Conservation (phyloP, 2,888 invertebrate species). For the Apotomis turbidana region DNA sequence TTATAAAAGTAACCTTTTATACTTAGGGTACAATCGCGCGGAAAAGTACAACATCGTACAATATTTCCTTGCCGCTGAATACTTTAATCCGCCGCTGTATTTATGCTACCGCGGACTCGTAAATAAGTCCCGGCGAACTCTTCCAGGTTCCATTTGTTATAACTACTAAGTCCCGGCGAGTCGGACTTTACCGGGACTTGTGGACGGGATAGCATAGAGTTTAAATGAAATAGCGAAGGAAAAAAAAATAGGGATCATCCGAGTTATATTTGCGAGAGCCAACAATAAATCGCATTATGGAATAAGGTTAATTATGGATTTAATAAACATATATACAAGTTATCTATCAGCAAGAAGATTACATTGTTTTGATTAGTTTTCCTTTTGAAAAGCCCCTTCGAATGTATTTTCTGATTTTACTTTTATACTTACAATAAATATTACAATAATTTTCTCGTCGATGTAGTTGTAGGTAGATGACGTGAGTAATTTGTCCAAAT, state of each 20-base stretch:
- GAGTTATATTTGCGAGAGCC: not conserved
- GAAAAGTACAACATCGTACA: constrained; percentile 54
- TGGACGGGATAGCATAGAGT: constrained; percentile 47
- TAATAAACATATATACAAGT: too few species aligned
- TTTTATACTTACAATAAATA: too few species aligned
- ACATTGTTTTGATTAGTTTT: too few species aligned
- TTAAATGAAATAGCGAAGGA: constrained; percentile 26
- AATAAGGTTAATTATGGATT: too few species aligned
- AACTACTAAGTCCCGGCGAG: constrained; percentile 65
- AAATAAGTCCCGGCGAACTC: constrained; percentile 69
- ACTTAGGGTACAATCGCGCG: constrained; percentile 50
- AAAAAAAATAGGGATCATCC: constrained; percentile 1
- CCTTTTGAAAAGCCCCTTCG: too few species aligned
- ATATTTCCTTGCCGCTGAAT: constrained; percentile 66
- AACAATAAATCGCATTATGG: not conserved
- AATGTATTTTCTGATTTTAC: too few species aligned
- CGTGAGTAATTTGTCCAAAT: too few species aligned
- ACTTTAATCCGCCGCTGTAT: constrained; percentile 71
- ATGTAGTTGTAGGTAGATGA: too few species aligned
- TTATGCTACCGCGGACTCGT: constrained; percentile 65
- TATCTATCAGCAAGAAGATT: too few species aligned
- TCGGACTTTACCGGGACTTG: constrained; percentile 56
- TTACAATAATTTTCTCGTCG: too few species aligned
- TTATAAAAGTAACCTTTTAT: constrained; percentile 50
- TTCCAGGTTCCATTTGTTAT: constrained; percentile 72